Evolutionary conservation across 2,888 invertebrate species (phyloP).

Genomic region (Sclerodermus sp.): DNA sequence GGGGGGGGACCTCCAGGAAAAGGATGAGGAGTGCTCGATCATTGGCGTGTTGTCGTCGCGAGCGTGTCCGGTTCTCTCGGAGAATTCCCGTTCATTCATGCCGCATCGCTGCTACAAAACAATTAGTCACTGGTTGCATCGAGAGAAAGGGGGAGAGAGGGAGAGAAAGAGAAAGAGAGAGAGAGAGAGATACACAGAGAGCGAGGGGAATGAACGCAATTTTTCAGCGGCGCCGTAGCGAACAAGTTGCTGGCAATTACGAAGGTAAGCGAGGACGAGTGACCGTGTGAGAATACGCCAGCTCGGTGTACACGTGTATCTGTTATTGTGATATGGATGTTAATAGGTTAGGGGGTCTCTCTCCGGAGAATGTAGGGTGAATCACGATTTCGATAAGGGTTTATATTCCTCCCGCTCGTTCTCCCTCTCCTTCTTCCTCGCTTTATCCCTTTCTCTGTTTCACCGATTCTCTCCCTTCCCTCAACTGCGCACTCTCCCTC

Average conservation of each 20-base stretch:
- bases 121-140: too few relatives aligned
- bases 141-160: neutral
- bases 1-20: too few relatives aligned
- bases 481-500: conserved; percentile 2
- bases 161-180: conserved; percentile 1
- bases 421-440: conserved; percentile 13
- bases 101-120: too few relatives aligned
- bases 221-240: conserved; percentile 7
- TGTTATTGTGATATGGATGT: conserved; percentile 54
- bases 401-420: conserved; percentile 37
- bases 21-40: too few relatives aligned
- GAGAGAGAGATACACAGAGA: conserved; percentile 2
- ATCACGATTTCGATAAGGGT: conserved; percentile 53
- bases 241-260: conserved; percentile 19
- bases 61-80: too few relatives aligned
- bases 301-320: conserved; percentile 37
- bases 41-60: too few relatives aligned
- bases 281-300: conserved; percentile 27
- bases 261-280: conserved; percentile 21
- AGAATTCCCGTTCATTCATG: too few relatives aligned
- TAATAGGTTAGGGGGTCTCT: conserved; percentile 56
- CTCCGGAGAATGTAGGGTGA: conserved; percentile 50
- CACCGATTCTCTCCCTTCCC: neutral
- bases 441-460: conserved; percentile 4
- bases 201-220: conserved; percentile 15